Conservation (phyloP, 2,797 vertebrate species). For the Ptychadena robeensis region DNA sequence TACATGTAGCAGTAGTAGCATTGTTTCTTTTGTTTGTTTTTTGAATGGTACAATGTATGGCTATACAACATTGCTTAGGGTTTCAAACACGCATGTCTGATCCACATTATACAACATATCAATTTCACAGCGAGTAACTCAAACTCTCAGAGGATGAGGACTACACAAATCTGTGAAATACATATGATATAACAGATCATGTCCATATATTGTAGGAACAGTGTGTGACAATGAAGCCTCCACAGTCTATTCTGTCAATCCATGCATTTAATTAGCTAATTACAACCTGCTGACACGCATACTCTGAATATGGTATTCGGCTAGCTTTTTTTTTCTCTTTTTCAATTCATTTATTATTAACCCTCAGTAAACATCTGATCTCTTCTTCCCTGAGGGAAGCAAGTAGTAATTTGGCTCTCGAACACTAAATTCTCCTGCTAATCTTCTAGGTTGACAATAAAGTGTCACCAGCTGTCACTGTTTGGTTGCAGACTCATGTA, state of each 20-base stretch:
- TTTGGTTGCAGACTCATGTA: slow-evolving; percentile 65
- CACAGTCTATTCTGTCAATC: slow-evolving; percentile 72
- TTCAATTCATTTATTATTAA: slow-evolving; percentile 75
- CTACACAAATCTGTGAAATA: background rate
- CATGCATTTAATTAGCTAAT: slow-evolving; percentile 78
- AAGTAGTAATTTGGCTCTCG: slow-evolving; percentile 76
- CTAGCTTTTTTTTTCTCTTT: slow-evolving; percentile 66
- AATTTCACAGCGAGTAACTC: background rate
- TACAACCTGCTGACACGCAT: slow-evolving; percentile 76
- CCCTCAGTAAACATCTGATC: slow-evolving; percentile 74
- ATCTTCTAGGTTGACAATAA: slow-evolving; percentile 70
- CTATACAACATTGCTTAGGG: background rate
- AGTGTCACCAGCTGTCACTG: slow-evolving; percentile 78
- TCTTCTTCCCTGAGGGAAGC: slow-evolving; percentile 75
- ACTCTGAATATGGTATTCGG: slow-evolving; percentile 69
- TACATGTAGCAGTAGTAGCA: no score
- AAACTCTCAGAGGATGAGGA: background rate
- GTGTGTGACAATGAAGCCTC: slow-evolving; percentile 64
- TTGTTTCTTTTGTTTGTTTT: background rate
- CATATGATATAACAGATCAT: background rate
- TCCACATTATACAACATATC: background rate
- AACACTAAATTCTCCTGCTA: slow-evolving; percentile 73
- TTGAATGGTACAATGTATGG: no score
- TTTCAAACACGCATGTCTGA: background rate
- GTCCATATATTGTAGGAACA: slow-evolving; percentile 64